Base-by-base conservation (phyloP, 2,797 vertebrate species). In the Chelidonichthys spinosus region DNA sequence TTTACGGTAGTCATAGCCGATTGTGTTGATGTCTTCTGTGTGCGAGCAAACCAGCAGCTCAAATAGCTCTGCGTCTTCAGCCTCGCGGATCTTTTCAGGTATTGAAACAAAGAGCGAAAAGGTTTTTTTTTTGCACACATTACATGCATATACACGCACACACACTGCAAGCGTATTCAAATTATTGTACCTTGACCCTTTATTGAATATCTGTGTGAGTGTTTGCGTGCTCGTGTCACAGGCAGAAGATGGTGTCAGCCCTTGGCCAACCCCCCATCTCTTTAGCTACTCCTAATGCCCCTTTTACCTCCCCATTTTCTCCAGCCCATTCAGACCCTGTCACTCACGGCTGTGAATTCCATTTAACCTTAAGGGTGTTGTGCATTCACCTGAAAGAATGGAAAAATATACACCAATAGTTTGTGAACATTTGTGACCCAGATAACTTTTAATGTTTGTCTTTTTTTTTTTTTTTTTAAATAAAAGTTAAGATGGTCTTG, bases 281-380 rank as follows among this genome's bases (percentile, higher is more conserved):
- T 88, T 87, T 82, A 89, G 76, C 84, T 79, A 60, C 77, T 72
- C 85, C 85, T 92, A 94, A 92, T 91, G 88, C 92, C 87, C 88
- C 89, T 86, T 91, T 91, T 92, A 89, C 91, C 87, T 91, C 86
- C 89, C 89, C 81, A 90, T 91, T 93, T 94, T 91, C 91, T 92
- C 73, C 66, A 85, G 87, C 87, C 90, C 87, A 91, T 93, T 94
- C 92, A 94, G 68, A 76, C 78, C 79, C 88, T 92, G 92, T 93
- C 92, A 93, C 84, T 93, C 92, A 92, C 84, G 46, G 36, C 77
- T 62, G 79, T 87, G 90, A 92, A 92, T 91, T 89, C 89, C 89
- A 94, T 92, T 93, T 92, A 92, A 91, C 87, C 87, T 74, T 84
- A 90, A 83, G 79, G 70, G 82, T 46, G 52, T 68, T 9, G 10